These are phyloP conservation scores for Meandrusa payeni DNA, from an alignment of 2,888 invertebrate genomes.

Conservation along the genomic window DNA sequence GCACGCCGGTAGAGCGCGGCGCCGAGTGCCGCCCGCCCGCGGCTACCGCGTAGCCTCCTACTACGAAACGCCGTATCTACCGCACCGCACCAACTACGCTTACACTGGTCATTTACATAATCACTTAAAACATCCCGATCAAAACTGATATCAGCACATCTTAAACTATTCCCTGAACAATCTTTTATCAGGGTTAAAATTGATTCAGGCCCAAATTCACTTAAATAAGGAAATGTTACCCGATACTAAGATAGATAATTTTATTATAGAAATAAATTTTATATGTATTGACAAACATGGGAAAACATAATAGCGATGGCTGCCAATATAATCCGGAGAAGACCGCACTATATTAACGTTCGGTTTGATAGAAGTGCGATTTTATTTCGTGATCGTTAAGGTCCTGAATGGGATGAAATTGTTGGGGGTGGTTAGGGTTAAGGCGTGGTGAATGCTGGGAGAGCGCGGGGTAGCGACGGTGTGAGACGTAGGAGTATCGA, in stretches of 20 bases:
- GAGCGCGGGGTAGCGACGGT: conserved; percentile 57
- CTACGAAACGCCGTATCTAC: conserved; percentile 30
- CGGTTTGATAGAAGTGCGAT: conserved; percentile 48
- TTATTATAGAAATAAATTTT: conserved; percentile 8
- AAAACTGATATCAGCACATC: conserved; percentile 15
- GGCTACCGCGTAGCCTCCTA: conserved; percentile 37
- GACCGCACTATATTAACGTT: conserved; percentile 37
- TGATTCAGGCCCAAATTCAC: too few species aligned
- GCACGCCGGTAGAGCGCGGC: conserved; percentile 75
- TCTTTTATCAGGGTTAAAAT: not conserved
- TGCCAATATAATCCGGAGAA: conserved; percentile 30
- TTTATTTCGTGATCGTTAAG: conserved; percentile 64
- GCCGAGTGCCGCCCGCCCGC: conserved; percentile 76
- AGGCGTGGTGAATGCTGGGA: conserved; percentile 52
- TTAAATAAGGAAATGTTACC: too few species aligned
- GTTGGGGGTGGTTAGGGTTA: conserved; percentile 76
- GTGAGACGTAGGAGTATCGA: conserved; percentile 76
- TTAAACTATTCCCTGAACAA: not conserved
- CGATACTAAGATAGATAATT: conserved; percentile 2
- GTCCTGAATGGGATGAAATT: conserved; percentile 66
- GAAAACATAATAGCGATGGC: conserved; percentile 44
- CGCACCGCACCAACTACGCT: conserved; percentile 37
- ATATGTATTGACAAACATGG: conserved; percentile 36
- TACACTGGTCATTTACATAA: conserved; percentile 48
- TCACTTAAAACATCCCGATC: conserved; percentile 46